phyloP scores from a whole-genome alignment of 2,113 vertebrate genomes.

The Halcyon senegalensis region DNA sequence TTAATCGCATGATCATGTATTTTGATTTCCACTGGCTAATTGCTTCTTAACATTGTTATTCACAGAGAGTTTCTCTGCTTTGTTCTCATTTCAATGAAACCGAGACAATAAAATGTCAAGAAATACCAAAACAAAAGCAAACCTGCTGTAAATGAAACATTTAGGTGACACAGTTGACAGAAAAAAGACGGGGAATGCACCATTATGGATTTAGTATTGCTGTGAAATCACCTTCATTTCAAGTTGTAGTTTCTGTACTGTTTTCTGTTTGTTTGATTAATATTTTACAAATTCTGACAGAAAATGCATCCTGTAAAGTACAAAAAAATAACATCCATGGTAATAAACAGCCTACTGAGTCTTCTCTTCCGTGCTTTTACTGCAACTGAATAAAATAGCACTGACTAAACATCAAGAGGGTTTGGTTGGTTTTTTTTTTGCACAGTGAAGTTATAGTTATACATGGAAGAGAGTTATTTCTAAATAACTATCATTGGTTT shows the following conservation, averaged over 20 bases:
- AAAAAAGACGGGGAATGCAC: slow-evolving; percentile 18
- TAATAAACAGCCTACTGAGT: slow-evolving; percentile 16
- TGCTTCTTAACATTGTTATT: slow-evolving; percentile 58
- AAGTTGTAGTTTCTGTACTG: slow-evolving; percentile 51
- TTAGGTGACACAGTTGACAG: slow-evolving; percentile 60
- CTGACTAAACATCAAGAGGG: neutral
- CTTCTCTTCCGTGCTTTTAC: neutral
- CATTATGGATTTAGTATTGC: slow-evolving; percentile 43
- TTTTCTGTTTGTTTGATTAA: slow-evolving; percentile 69
- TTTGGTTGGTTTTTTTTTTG: neutral
- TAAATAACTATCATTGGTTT: neutral
- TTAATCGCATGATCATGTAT: neutral
- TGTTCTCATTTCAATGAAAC: slow-evolving; percentile 54
- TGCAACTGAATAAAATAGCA: slow-evolving; percentile 14
- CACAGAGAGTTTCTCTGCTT: slow-evolving; percentile 31
- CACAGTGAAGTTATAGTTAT: neutral
- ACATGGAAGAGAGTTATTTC: neutral
- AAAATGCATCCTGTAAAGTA: slow-evolving; percentile 55
- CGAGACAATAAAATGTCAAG: slow-evolving; percentile 55
- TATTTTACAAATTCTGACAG: slow-evolving; percentile 70
- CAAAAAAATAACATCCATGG: slow-evolving; percentile 43
- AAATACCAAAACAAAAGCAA: slow-evolving; percentile 62
- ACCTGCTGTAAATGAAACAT: slow-evolving; percentile 62
- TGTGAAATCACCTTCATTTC: slow-evolving; percentile 57
- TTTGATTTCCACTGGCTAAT: slow-evolving; percentile 54